Conservation (phyloP, 1,140 invertebrate genomes). For the Hyles vespertilio region DNA sequence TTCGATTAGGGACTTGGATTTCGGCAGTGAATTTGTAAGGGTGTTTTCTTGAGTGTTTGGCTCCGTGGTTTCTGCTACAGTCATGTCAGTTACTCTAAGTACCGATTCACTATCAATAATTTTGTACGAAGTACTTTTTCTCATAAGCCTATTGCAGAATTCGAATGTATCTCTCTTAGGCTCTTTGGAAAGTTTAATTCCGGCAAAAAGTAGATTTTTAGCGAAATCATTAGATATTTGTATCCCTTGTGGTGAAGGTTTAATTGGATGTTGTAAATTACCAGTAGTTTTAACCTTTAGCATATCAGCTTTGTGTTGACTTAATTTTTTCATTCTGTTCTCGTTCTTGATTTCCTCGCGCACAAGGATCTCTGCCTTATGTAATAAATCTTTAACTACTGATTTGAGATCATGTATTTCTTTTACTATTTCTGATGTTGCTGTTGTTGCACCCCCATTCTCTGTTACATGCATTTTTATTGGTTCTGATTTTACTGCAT, state of each 20-base stretch:
- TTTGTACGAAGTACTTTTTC: constrained; percentile 50
- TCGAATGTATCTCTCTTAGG: constrained; percentile 29
- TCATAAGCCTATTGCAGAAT: constrained; percentile 31
- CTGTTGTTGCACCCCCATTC: constrained; percentile 11
- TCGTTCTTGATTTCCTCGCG: constrained; percentile 26
- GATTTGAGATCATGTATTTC: constrained; percentile 44
- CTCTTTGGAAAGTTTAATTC: constrained; percentile 41
- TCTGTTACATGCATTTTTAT: constrained; percentile 14
- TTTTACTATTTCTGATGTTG: constrained; percentile 32
- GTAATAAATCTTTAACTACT: constrained; percentile 41
- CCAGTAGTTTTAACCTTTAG: neutral
- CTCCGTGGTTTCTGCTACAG: constrained; percentile 22
- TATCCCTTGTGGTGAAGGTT: constrained; percentile 38
- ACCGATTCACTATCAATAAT: constrained; percentile 61
- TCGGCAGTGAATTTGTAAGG: constrained; percentile 34
- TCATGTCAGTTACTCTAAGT: constrained; percentile 59
- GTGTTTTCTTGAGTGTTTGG: constrained; percentile 9
- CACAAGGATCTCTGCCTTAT: constrained; percentile 38
- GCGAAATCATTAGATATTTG: constrained; percentile 34
- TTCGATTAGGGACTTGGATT: constrained; percentile 41
- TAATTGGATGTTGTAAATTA: neutral
- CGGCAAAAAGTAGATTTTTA: constrained; percentile 30
- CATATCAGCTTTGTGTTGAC: neutral
- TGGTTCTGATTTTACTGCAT: constrained; percentile 11
- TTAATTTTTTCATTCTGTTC: neutral